phyloP scores from a whole-genome alignment of 2,888 invertebrate genomes.

The Archips crataeganus region DNA sequence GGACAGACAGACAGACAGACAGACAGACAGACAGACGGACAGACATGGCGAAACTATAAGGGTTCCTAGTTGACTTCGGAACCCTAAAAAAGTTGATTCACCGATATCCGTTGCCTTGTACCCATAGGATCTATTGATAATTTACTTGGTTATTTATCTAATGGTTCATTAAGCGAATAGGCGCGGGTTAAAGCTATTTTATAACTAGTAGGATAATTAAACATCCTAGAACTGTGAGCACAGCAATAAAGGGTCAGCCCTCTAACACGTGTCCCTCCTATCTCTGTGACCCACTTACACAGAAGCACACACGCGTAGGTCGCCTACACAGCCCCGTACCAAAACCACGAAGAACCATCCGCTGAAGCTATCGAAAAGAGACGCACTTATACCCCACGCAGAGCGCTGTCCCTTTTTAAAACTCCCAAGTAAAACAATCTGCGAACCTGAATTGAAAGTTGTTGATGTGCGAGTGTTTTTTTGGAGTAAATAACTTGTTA shows the following conservation, averaged over 20 bases:
- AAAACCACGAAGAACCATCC: conserved; percentile 3
- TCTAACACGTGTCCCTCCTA: conserved; percentile 83
- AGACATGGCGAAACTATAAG: too few relatives aligned
- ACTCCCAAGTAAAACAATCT: not conserved
- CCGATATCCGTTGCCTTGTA: too few relatives aligned
- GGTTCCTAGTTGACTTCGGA: too few relatives aligned
- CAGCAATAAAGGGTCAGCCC: conserved; percentile 75
- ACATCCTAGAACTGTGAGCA: conserved; percentile 41
- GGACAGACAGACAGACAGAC: too few relatives aligned
- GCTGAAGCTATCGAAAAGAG: conserved; percentile 18
- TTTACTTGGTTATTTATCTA: too few relatives aligned
- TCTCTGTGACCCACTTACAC: conserved; percentile 83
- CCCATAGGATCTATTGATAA: too few relatives aligned
- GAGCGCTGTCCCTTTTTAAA: conserved; percentile 13
- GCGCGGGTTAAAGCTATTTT: too few relatives aligned
- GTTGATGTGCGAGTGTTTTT: conserved; percentile 55
- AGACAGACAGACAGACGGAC: too few relatives aligned
- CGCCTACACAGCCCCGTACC: conserved; percentile 50
- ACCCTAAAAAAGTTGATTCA: too few relatives aligned
- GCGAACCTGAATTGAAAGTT: not conserved
- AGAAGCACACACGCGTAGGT: conserved; percentile 60
- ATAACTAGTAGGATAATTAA: not conserved
- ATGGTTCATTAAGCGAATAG: too few relatives aligned
- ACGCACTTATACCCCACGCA: conserved; percentile 10
- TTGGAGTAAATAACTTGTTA: conserved; percentile 61